phyloP scores from a whole-genome alignment of 1,140 invertebrate genomes.

The Tetragonula clypearis region DNA sequence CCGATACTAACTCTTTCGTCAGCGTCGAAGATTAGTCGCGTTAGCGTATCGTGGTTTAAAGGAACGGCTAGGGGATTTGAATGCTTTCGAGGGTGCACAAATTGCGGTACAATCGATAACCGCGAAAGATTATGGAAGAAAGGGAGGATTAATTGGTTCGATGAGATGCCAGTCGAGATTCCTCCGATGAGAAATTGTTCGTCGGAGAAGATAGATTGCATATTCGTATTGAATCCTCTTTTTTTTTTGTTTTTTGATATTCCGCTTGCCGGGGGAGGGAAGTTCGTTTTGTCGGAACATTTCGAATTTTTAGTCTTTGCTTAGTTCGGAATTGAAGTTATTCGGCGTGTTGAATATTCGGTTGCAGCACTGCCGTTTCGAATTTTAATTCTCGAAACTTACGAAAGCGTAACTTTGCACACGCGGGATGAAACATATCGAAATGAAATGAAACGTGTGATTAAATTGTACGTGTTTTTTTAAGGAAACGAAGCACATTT shows the following conservation, averaged over 20 bases:
- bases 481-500: background rate
- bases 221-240: background rate
- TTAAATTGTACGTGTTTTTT: background rate
- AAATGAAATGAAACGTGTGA: background rate
- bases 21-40: background rate
- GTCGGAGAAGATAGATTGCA: background rate
- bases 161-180: slow-evolving; percentile 6
- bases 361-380: background rate
- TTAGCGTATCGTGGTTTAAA: background rate
- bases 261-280: background rate
- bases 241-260: too few species aligned
- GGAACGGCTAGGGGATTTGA: slow-evolving; percentile 33
- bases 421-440: background rate
- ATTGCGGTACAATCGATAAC: slow-evolving; percentile 16
- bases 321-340: too few species aligned
- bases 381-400: background rate
- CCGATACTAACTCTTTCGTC: slow-evolving; percentile 12
- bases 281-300: background rate
- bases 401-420: background rate
- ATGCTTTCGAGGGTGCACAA: slow-evolving; percentile 25
- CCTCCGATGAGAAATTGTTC: background rate
- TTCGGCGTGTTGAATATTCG: too few species aligned
- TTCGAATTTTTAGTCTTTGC: background rate
- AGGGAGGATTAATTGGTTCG: slow-evolving; percentile 6
- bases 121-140: background rate